These are phyloP conservation scores for Gallinago undulata DNA, from an alignment of 2,113 vertebrate species.

Conservation along the genomic window DNA sequence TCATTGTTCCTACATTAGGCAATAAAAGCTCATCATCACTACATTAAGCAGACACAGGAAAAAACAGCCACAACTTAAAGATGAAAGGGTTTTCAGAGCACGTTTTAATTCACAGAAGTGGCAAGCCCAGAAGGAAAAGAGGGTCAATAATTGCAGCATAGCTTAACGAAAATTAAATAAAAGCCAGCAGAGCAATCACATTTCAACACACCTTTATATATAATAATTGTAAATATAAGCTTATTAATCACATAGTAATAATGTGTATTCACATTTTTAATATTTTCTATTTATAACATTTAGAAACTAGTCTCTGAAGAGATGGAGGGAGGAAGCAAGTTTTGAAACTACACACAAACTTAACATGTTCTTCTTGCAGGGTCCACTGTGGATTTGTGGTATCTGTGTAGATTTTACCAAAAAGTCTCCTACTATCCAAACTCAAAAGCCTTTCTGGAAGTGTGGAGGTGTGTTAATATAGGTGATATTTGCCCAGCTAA, in stretches of 20 bases:
- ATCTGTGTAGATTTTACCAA: neutral
- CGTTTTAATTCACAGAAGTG: neutral
- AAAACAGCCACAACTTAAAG: neutral
- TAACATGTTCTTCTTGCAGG: neutral
- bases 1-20: neutral
- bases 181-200: neutral
- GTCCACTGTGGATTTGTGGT: neutral
- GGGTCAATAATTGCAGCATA: neutral
- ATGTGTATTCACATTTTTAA: neutral
- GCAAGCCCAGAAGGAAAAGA: neutral
- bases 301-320: neutral
- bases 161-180: neutral
- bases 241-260: neutral
- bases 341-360: neutral
- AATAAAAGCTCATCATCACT: neutral
- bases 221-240: neutral
- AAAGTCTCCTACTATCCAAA: neutral
- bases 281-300: neutral
- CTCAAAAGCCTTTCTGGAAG: neutral
- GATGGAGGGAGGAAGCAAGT: neutral
- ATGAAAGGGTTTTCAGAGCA: neutral
- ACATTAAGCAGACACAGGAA: neutral
- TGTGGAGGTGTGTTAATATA: neutral
- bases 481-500: neutral
- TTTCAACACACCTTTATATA: neutral